These are phyloP conservation scores for Orientallactaga bullata DNA, from an alignment of 2,113 vertebrate species.

Conservation along the genomic window DNA sequence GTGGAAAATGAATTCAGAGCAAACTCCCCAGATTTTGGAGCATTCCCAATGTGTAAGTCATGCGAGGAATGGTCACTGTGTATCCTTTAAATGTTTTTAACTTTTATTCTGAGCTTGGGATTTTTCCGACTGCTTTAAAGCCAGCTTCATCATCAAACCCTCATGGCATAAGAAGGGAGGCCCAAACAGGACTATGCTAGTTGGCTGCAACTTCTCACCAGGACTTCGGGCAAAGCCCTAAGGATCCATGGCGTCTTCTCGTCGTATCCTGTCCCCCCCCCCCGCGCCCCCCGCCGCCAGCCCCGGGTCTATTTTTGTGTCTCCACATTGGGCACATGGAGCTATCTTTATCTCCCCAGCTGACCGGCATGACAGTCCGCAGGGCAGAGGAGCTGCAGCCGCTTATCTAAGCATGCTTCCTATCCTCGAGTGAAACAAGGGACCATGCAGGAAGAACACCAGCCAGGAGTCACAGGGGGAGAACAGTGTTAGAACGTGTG, in stretches of 20 bases:
- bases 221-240: neutral
- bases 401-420: conserved; percentile 66
- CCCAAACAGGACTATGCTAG: neutral
- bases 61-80: neutral
- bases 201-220: neutral
- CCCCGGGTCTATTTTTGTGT: conserved; percentile 68
- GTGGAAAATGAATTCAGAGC: conserved; percentile 59
- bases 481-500: conserved; percentile 37
- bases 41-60: conserved; percentile 20
- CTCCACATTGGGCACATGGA: conserved; percentile 62
- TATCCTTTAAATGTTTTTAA: conserved; percentile 45
- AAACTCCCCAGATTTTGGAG: conserved; percentile 34
- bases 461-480: conserved; percentile 62
- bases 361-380: conserved; percentile 77
- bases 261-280: conserved; percentile 26
- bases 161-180: neutral
- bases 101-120: conserved; percentile 57
- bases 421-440: conserved; percentile 56
- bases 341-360: conserved; percentile 76
- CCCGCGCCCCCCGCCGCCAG: too few relatives aligned
- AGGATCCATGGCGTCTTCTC: neutral
- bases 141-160: conserved; percentile 18
- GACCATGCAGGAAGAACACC: conserved; percentile 47
- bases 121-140: conserved; percentile 56
- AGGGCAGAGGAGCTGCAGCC: conserved; percentile 61